Base-by-base conservation (phyloP, 2,888 invertebrate genomes). In the Dynastes tityus region DNA sequence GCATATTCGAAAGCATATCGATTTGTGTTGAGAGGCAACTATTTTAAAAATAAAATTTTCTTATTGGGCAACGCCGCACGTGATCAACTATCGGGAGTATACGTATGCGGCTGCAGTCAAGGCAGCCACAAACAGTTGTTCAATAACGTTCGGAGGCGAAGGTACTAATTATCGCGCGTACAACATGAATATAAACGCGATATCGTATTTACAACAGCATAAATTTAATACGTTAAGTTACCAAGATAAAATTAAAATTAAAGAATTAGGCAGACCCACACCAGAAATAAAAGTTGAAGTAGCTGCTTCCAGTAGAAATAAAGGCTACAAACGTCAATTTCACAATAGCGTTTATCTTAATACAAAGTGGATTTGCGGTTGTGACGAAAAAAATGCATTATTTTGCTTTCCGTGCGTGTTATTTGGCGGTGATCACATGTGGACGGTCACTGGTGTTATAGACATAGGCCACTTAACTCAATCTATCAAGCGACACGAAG, bases 401-500 rank as follows among this genome's bases (percentile, higher is more conserved):
- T 53, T 53, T 53, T 53, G 53, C 3, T 53, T 53, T 53, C n/a
- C 53, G 32, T 37, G 32, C 32, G 32, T 37, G 32, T 32, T 32
- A 32, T 32, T 32, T 32, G 32, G 32, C 32, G 53, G 53, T 16
- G 53, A 53, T 53, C 13, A 53, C 13, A 16, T 16, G 16, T 53
- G 53, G 53, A 53, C 53, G 16, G 6, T 53, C n/a, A 53, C 53
- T 0, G n/a, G 53, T 6, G 13, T 53, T 53, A 16, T 53, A 53
- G 53, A 53, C 3, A 16, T 53, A 53, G 53, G 53, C 2, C 53
- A 53, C 16, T 53, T 53, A 53, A 53, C n/a, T n/a, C 53, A 53
- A 53, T 53, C 53, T 53, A 61, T 61, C 29, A 61, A 22, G 8
- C 16, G 27, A 61, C 58, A 61, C 27, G 61, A 61, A 61, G 29